These are phyloP conservation scores for Leuciscus waleckii DNA, from an alignment of 2,797 vertebrate species.

Conservation along the genomic window DNA sequence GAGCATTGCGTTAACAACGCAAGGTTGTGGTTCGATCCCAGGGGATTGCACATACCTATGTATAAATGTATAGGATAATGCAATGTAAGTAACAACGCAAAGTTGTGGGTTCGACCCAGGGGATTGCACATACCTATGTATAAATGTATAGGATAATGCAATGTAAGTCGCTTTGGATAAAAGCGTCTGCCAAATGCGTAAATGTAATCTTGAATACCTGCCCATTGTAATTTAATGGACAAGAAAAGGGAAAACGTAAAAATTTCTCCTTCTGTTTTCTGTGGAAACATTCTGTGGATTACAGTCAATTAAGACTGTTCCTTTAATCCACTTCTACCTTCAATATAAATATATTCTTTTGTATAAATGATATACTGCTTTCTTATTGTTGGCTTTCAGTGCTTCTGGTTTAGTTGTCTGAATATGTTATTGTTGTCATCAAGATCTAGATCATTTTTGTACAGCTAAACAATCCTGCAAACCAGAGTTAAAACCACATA, in stretches of 20 bases:
- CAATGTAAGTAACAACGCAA: too few species aligned
- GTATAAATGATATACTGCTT: not conserved
- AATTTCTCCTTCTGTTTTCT: not conserved
- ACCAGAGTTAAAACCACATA: not conserved
- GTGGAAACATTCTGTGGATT: not conserved
- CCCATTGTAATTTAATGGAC: not conserved
- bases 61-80: too few species aligned
- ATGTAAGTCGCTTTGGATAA: too few species aligned
- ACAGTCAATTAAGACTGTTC: not conserved
- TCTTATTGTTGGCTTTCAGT: not conserved
- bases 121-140: too few species aligned
- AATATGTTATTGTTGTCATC: conserved; percentile 8
- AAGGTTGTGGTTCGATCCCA: too few species aligned
- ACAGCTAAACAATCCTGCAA: not conserved
- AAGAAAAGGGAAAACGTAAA: not conserved
- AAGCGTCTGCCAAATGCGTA: too few species aligned
- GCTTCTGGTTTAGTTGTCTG: not conserved
- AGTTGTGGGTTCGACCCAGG: too few species aligned
- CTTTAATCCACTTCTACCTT: not conserved
- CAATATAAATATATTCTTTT: not conserved
- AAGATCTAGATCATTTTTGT: not conserved
- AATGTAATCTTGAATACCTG: not conserved
- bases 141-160: too few species aligned
- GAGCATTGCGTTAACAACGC: too few species aligned
- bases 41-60: too few species aligned